Evolutionary conservation across 2,888 invertebrate species (phyloP).

Genomic region (Xylocampa areola): DNA sequence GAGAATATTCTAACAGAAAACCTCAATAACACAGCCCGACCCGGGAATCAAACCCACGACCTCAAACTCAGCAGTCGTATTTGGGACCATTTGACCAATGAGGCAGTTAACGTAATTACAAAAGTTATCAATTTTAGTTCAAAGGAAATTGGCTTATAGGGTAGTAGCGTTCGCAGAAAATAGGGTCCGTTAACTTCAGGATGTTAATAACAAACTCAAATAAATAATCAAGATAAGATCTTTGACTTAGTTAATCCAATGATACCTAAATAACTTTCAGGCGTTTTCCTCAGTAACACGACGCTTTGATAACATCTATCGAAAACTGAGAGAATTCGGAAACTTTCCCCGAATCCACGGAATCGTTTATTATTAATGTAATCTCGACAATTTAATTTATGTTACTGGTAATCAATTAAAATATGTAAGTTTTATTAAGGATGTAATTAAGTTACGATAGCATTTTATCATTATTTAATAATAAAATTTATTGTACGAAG

Average conservation of each 20-base stretch:
- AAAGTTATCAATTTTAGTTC: too few species aligned
- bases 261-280: conserved; percentile 19
- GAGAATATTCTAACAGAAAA: too few species aligned
- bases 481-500: conserved; percentile 3
- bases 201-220: conserved; percentile 5
- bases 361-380: conserved; percentile 27
- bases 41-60: too few species aligned
- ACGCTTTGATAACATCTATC: conserved; percentile 30
- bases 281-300: conserved; percentile 14
- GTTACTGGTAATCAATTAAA: conserved; percentile 25
- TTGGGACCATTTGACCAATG: too few species aligned
- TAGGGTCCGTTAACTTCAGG: not conserved
- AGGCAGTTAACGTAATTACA: too few species aligned
- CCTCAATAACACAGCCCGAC: too few species aligned
- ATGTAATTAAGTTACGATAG: conserved; percentile 17
- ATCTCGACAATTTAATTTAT: conserved; percentile 14
- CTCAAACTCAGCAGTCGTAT: too few species aligned
- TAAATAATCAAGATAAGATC: conserved; percentile 18
- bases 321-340: conserved; percentile 21
- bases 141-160: too few species aligned
- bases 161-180: too few species aligned
- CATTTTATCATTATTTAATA: conserved; percentile 14
- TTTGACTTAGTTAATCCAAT: not conserved
- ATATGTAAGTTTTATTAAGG: conserved; percentile 22
- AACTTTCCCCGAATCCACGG: conserved; percentile 24